These are phyloP conservation scores for Amblyjoppa proteus DNA, from an alignment of 2,888 invertebrate genomes.

Conservation along the genomic window DNA sequence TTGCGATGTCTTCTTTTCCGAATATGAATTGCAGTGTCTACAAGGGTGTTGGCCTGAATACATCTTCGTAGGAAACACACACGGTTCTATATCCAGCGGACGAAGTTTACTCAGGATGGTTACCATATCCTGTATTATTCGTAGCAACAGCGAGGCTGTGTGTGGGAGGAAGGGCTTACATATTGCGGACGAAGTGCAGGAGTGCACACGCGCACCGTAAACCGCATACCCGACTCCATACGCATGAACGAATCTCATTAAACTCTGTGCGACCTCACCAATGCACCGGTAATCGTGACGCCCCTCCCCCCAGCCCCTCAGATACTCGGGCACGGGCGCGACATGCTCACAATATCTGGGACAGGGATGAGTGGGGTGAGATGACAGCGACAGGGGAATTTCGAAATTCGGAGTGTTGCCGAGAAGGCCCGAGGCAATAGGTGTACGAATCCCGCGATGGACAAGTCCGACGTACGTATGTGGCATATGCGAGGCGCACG, in stretches of 20 bases:
- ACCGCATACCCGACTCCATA: slow-evolving; percentile 21
- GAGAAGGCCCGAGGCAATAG: slow-evolving; percentile 9
- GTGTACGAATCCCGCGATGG: neutral
- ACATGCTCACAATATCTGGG: slow-evolving; percentile 21
- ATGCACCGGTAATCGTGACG: slow-evolving; percentile 45
- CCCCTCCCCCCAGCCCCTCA: neutral
- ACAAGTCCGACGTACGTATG: slow-evolving; percentile 10
- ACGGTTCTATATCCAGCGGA: neutral
- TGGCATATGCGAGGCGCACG: neutral
- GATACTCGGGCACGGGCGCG: slow-evolving; percentile 9
- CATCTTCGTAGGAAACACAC: neutral
- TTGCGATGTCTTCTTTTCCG: neutral
- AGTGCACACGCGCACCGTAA: slow-evolving; percentile 21
- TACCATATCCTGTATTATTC: neutral
- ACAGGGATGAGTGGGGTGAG: slow-evolving; percentile 40
- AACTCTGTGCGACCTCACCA: slow-evolving; percentile 63
- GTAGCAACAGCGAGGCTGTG: neutral
- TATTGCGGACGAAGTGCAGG: neutral
- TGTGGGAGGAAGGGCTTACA: neutral
- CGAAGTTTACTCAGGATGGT: slow-evolving; percentile 19
- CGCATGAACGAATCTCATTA: slow-evolving; percentile 63
- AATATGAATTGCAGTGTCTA: neutral
- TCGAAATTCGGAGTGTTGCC: slow-evolving; percentile 43
- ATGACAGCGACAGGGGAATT: slow-evolving; percentile 56
- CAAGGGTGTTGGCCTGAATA: neutral